Conservation (phyloP, 2,797 vertebrate genomes). For the Parambassis ranga region DNA sequence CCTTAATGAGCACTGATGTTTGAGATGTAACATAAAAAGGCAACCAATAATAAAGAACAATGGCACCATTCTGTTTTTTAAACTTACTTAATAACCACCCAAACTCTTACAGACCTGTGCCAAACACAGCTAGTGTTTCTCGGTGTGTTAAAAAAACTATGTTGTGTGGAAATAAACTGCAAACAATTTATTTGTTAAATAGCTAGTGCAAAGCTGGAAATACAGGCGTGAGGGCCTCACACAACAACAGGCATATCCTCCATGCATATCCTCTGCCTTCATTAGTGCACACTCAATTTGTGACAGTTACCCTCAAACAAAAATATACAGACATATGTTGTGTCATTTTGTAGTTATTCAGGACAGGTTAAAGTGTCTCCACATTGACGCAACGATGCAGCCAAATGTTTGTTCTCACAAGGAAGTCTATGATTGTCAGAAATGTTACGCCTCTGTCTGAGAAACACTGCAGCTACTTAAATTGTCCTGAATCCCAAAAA, state of each 20-base stretch:
- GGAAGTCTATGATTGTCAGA: constrained; percentile 28
- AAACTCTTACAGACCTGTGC: background rate
- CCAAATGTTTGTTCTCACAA: background rate
- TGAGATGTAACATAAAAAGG: too few relatives aligned
- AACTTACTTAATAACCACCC: background rate
- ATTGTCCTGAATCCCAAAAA: background rate
- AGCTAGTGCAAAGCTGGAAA: constrained; percentile 16
- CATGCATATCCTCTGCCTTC: too few relatives aligned
- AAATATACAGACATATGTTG: background rate
- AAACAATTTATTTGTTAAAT: constrained; percentile 19
- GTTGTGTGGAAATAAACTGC: constrained; percentile 32
- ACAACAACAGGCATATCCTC: background rate
- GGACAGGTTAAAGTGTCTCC: background rate
- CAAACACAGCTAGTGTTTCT: background rate
- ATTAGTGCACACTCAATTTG: background rate
- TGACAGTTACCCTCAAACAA: too few relatives aligned
- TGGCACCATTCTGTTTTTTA: background rate
- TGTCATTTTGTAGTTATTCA: background rate
- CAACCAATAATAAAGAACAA: too few relatives aligned
- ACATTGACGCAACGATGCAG: background rate
- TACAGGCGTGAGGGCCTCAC: background rate
- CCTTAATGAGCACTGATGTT: background rate
- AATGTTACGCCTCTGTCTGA: background rate
- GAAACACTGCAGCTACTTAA: constrained; percentile 1
- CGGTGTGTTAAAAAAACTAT: constrained; percentile 1